phyloP scores from a whole-genome alignment of 1,140 invertebrate genomes.

The Papilio aristodemus region DNA sequence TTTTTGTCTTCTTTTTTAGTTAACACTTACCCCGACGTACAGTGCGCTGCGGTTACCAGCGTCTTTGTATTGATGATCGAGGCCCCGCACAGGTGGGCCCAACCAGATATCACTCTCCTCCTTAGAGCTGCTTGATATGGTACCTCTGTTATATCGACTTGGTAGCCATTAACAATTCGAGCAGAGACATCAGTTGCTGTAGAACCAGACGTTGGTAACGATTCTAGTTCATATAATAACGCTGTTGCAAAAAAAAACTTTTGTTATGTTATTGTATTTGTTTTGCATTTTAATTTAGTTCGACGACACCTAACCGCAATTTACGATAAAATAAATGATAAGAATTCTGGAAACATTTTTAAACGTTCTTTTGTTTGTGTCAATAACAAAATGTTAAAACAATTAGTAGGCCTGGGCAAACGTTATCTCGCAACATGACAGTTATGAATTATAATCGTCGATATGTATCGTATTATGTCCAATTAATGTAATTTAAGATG shows the following conservation, averaged over 20 bases:
- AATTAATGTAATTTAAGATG: too few relatives aligned
- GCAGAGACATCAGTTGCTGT: constrained; percentile 37
- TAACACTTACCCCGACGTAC: constrained; percentile 53
- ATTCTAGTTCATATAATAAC: constrained; percentile 24
- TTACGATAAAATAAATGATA: constrained; percentile 1
- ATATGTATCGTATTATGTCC: too few relatives aligned
- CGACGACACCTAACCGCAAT: neutral
- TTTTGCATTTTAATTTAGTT: neutral
- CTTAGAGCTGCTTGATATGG: constrained; percentile 68
- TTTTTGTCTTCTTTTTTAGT: neutral
- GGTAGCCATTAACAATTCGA: constrained; percentile 68
- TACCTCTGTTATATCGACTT: constrained; percentile 59
- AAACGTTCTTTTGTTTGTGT: neutral
- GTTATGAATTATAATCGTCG: too few relatives aligned
- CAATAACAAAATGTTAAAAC: neutral
- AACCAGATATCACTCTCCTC: constrained; percentile 49
- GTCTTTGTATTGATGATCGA: constrained; percentile 54
- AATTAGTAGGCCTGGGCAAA: too few relatives aligned
- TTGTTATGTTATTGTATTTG: neutral
- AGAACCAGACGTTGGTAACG: constrained; percentile 34
- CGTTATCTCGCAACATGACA: too few relatives aligned
- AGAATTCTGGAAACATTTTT: neutral
- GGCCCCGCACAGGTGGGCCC: constrained; percentile 67
- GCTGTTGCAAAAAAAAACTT: constrained; percentile 7
- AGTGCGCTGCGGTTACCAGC: constrained; percentile 68